These are phyloP conservation scores for Antechinus flavipes DNA, from an alignment of 2,113 vertebrate species.

Conservation along the genomic window DNA sequence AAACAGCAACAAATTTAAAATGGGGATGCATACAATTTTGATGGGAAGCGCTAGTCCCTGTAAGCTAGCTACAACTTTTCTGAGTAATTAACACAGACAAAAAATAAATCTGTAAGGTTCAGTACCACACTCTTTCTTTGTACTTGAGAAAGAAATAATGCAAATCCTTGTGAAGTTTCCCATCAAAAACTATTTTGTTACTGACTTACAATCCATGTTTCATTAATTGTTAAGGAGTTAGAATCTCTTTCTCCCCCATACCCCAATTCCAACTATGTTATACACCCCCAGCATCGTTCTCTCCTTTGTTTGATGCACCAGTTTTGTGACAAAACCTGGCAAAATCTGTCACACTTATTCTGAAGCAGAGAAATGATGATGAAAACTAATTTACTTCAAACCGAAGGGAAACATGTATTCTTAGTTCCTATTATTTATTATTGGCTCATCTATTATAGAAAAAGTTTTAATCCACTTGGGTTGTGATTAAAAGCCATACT, in stretches of 20 bases:
- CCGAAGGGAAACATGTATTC: slow-evolving; percentile 58
- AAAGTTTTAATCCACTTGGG: not conserved
- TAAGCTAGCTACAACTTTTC: not conserved
- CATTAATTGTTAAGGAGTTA: slow-evolving; percentile 74
- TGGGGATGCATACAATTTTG: not conserved
- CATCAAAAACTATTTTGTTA: slow-evolving; percentile 72
- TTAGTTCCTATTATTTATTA: slow-evolving; percentile 47
- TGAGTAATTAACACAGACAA: slow-evolving; percentile 51
- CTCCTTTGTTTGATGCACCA: slow-evolving; percentile 68
- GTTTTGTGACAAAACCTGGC: slow-evolving; percentile 53
- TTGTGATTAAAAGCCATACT: not conserved
- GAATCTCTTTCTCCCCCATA: slow-evolving; percentile 7
- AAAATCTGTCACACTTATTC: slow-evolving; percentile 38
- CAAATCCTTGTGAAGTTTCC: slow-evolving; percentile 72
- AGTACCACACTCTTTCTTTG: slow-evolving; percentile 48
- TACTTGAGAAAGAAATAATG: slow-evolving; percentile 60
- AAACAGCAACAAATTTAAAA: not conserved
- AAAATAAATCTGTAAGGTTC: slow-evolving; percentile 41
- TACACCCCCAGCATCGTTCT: slow-evolving; percentile 65
- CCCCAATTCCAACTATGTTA: slow-evolving; percentile 59
- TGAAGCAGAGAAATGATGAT: slow-evolving; percentile 48
- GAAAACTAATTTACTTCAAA: slow-evolving; percentile 60
- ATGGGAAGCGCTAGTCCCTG: not conserved
- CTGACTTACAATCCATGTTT: slow-evolving; percentile 65
- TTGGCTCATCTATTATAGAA: slow-evolving; percentile 22